Base-by-base conservation (phyloP, 2,797 vertebrate genomes). In the Psittacula derbiana region DNA sequence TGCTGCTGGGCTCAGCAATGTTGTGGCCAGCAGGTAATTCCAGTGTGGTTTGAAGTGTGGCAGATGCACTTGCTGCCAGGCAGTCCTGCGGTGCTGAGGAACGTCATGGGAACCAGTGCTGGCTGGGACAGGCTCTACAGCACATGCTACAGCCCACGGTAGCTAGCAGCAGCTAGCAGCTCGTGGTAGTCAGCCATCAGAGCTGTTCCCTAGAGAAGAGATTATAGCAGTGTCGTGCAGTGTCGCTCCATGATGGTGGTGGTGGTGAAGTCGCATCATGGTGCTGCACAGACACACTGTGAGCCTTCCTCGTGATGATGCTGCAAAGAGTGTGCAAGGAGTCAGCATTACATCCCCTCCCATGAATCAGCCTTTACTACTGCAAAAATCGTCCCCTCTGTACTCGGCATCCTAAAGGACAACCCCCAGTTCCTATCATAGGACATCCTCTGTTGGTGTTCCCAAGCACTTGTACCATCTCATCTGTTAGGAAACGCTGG, bases 401-500 rank as follows among this genome's bases (percentile, higher is more conserved):
- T 36, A 4, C 43, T 65, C 1, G 0, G 13, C 41, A 43, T 50
- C 58, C 79, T 44, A 20, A 33, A 69, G 31, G 19, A 33, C 19
- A 41, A 4, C 5, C 17, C 33, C 21, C 16, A 8, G 25, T 47
- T 49, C 21, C 58, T 78, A 2, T 30, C 1, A 3, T 28, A 61
- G 43, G 43, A 21, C n/a, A 21, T 31, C 23, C 24, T 66, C 49
- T 17, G 0, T 4, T 47, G 64, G 5, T 60, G 57, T 41, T 76
- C 36, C 58, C 43, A 16, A 21, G 13, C 6, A 0, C 25, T 50
- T 36, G 4, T n/a, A 60, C 81, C 6, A 3, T 66, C 44, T 78
- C 1, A 0, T 25, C 53, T 46, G 18, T 36, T 52, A 30, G 10
- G 38, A 57, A 65, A 13, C 0, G 4, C 2, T 44, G 38, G 58